Conservation (phyloP, 1,140 invertebrate species). For the Capitella teleta region DNA sequence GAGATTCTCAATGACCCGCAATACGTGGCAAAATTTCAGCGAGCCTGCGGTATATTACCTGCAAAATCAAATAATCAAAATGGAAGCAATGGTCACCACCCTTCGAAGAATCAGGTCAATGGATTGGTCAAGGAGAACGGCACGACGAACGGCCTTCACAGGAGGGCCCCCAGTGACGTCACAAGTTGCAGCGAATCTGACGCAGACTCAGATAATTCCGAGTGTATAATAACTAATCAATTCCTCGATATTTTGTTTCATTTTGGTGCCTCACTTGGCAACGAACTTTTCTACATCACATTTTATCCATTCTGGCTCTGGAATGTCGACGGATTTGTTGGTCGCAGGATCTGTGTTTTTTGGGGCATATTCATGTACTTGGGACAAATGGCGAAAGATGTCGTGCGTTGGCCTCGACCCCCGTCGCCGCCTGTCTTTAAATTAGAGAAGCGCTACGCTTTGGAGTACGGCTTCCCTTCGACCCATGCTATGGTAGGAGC, state of each 20-base stretch:
- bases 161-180: not conserved
- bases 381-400: slow-evolving; percentile 70
- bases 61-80: not conserved
- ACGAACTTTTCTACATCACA: slow-evolving; percentile 75
- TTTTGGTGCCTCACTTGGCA: slow-evolving; percentile 70
- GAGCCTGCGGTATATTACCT: slow-evolving; percentile 53
- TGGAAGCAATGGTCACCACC: slow-evolving; percentile 6
- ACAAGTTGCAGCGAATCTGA: not conserved
- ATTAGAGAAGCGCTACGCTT: slow-evolving; percentile 67
- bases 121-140: not conserved
- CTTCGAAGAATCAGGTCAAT: not conserved
- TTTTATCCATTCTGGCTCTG: slow-evolving; percentile 86
- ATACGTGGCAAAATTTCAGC: slow-evolving; percentile 58
- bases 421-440: slow-evolving; percentile 65
- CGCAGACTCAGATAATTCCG: slow-evolving; percentile 8
- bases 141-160: not conserved
- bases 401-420: slow-evolving; percentile 62
- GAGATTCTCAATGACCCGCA: slow-evolving; percentile 55
- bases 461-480: slow-evolving; percentile 88
- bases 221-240: slow-evolving; percentile 53
- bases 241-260: slow-evolving; percentile 79
- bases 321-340: slow-evolving; percentile 54
- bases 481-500: slow-evolving; percentile 85
- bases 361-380: slow-evolving; percentile 69
- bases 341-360: slow-evolving; percentile 57